phyloP scores from a whole-genome alignment of 2,113 vertebrate species.

The Phalacrocorax brasilianus region DNA sequence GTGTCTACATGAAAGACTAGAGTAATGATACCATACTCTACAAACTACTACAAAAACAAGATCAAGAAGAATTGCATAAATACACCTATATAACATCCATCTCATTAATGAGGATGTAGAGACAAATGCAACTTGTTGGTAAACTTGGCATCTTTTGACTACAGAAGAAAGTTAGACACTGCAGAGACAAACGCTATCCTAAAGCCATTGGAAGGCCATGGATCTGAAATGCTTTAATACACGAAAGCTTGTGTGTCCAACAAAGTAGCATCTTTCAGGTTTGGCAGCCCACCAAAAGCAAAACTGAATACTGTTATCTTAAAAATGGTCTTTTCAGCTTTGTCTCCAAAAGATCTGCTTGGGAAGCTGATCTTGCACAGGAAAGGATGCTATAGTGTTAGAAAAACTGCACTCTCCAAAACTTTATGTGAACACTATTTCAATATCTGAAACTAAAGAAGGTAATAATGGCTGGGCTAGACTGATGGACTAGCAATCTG shows the following conservation, averaged over 20 bases:
- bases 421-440: background rate
- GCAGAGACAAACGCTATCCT: background rate
- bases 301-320: background rate
- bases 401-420: background rate
- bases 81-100: slow-evolving; percentile 30
- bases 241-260: background rate
- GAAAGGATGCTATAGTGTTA: background rate
- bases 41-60: slow-evolving; percentile 54
- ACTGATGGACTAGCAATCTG: background rate
- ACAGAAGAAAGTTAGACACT: background rate
- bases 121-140: slow-evolving; percentile 1
- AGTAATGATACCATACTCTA: slow-evolving; percentile 36
- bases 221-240: background rate
- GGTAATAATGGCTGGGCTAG: background rate
- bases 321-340: background rate
- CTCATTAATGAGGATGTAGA: slow-evolving; percentile 1
- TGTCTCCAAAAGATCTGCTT: background rate
- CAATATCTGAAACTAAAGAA: background rate
- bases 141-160: slow-evolving; percentile 30
- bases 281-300: background rate
- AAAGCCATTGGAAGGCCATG: background rate
- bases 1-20: slow-evolving; percentile 6
- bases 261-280: background rate
- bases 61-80: slow-evolving; percentile 58
- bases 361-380: background rate